Evolutionary conservation across 2,797 vertebrate species (phyloP).

Genomic region (Aulostomus chinensis): DNA sequence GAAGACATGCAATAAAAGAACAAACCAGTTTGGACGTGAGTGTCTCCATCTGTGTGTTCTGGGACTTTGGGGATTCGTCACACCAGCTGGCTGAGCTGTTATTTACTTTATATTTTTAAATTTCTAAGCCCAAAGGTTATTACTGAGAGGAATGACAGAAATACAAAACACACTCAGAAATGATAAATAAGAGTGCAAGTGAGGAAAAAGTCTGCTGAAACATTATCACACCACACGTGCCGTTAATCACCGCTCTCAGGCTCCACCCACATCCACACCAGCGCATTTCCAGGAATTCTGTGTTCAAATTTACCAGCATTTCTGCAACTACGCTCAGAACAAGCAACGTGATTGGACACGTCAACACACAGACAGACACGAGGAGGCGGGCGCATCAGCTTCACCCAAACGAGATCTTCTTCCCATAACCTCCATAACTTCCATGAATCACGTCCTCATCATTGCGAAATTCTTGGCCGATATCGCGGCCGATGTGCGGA

Average conservation of each 20-base stretch:
- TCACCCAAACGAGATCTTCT: too few relatives aligned
- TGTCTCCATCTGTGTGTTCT: slow-evolving; percentile 43
- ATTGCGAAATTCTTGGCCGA: too few relatives aligned
- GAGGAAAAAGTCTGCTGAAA: slow-evolving; percentile 11
- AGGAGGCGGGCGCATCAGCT: too few relatives aligned
- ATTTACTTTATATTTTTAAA: slow-evolving; percentile 58
- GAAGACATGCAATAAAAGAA: slow-evolving; percentile 11
- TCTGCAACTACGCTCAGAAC: too few relatives aligned
- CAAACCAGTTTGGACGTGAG: slow-evolving; percentile 3
- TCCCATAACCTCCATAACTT: too few relatives aligned
- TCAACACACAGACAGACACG: too few relatives aligned
- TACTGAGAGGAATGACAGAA: slow-evolving; percentile 17
- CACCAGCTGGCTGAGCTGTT: slow-evolving; percentile 56
- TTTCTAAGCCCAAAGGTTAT: slow-evolving; percentile 40
- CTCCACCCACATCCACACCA: too few relatives aligned
- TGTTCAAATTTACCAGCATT: too few relatives aligned
- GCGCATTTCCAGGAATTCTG: too few relatives aligned
- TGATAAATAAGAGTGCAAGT: slow-evolving; percentile 25
- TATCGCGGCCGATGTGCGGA: too few relatives aligned
- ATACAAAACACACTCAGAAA: slow-evolving; percentile 15
- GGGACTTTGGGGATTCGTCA: slow-evolving; percentile 47
- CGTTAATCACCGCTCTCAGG: background rate
- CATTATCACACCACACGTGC: background rate
- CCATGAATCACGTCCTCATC: too few relatives aligned
- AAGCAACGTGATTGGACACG: too few relatives aligned